phyloP scores from a whole-genome alignment of 2,888 invertebrate species.

The Hypsopygia costalis region DNA sequence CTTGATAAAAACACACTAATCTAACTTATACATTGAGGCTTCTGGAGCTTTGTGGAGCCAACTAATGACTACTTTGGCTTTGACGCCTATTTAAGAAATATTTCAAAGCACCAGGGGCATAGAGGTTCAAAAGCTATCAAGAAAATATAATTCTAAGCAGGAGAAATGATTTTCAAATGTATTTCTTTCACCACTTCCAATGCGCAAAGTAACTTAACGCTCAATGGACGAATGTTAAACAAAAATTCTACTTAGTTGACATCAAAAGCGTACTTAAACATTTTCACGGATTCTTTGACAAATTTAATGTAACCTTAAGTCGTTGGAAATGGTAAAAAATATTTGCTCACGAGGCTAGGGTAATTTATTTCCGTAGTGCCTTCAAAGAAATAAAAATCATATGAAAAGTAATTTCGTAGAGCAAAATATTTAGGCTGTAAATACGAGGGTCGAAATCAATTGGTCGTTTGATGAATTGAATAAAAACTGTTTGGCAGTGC shows the following conservation, averaged over 20 bases:
- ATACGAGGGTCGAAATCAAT: neutral
- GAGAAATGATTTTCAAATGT: slow-evolving; percentile 25
- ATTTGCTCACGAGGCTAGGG: neutral
- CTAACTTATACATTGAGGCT: too few relatives aligned
- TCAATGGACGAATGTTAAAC: slow-evolving; percentile 23
- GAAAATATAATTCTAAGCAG: too few relatives aligned
- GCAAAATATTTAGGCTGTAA: neutral
- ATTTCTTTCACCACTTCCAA: neutral
- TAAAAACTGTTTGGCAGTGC: too few relatives aligned
- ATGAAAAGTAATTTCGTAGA: neutral
- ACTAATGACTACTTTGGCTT: too few relatives aligned
- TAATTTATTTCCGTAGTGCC: slow-evolving; percentile 2
- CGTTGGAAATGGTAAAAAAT: slow-evolving; percentile 24
- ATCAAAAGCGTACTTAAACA: slow-evolving; percentile 35
- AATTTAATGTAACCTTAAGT: slow-evolving; percentile 38
- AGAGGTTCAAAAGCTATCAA: too few relatives aligned
- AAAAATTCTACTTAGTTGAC: slow-evolving; percentile 24
- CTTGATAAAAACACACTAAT: too few relatives aligned
- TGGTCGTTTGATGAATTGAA: too few relatives aligned
- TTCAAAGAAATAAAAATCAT: neutral
- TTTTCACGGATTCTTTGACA: slow-evolving; percentile 40
- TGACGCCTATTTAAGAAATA: too few relatives aligned
- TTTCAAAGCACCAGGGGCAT: too few relatives aligned
- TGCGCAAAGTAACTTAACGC: neutral
- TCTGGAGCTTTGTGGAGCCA: too few relatives aligned